Evolutionary conservation across 2,797 vertebrate genomes (phyloP).

Genomic region (Tokudaia muenninki): DNA sequence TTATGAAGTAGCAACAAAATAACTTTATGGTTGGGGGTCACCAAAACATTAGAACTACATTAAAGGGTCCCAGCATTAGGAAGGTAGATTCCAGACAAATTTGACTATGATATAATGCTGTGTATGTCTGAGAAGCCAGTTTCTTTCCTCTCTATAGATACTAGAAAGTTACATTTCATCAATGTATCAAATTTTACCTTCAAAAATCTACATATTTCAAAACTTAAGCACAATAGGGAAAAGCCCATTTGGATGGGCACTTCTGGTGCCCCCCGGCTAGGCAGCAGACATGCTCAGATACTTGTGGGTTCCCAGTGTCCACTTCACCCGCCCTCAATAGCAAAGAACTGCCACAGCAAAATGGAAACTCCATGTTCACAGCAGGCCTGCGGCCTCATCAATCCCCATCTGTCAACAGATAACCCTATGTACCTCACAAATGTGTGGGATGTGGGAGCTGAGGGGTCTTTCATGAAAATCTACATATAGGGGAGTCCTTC

Average conservation of each 20-base stretch:
- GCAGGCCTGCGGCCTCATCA: not conserved
- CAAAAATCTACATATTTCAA: not conserved
- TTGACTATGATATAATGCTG: not conserved
- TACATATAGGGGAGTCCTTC: no score
- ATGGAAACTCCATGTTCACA: no score
- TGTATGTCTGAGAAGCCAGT: not conserved
- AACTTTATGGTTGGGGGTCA: not conserved
- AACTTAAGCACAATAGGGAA: not conserved
- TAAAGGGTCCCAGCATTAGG: not conserved
- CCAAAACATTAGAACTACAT: not conserved
- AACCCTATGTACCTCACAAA: not conserved
- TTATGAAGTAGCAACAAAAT: not conserved
- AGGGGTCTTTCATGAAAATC: not conserved
- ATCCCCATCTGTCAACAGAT: not conserved
- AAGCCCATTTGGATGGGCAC: not conserved
- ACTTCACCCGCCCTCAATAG: no score
- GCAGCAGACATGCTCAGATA: no score
- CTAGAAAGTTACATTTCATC: not conserved
- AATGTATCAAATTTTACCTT: not conserved
- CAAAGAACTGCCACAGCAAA: no score
- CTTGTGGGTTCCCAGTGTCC: no score
- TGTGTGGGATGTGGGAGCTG: rapidly evolving
- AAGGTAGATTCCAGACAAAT: not conserved
- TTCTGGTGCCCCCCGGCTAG: not conserved
- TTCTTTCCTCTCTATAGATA: not conserved